A percentile compares a stretch with the other conserved stretches of the same genome.
These are phyloP conservation scores for Petrocephalus microphthalmus DNA, from an alignment of 2,113 vertebrate genomes.

Conservation along the genomic window DNA sequence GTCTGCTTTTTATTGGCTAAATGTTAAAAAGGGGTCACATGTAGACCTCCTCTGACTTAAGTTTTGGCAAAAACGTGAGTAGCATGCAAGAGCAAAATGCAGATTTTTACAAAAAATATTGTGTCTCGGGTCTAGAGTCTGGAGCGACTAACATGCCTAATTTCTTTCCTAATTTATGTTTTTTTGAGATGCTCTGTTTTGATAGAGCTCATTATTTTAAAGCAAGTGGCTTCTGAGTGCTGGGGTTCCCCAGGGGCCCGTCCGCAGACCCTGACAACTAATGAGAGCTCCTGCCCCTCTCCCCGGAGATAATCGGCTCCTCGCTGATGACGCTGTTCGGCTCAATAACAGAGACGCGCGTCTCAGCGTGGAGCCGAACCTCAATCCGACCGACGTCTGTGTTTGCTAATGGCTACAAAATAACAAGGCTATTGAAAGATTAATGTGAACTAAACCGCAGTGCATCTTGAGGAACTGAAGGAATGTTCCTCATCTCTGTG, in stretches of 20 bases:
- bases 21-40: background rate
- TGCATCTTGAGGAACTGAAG: background rate
- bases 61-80: background rate
- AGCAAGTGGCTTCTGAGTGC: background rate
- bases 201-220: slow-evolving; percentile 22
- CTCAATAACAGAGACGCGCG: background rate
- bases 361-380: background rate
- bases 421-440: slow-evolving; percentile 23
- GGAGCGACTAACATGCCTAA: background rate
- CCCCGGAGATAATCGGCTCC: slow-evolving; percentile 3
- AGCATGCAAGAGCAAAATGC: background rate
- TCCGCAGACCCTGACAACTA: slow-evolving; percentile 18
- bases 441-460: slow-evolving; percentile 13
- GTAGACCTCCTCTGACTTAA: background rate
- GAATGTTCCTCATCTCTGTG: background rate
- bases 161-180: slow-evolving; percentile 15
- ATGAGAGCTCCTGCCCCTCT: slow-evolving; percentile 11
- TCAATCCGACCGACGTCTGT: slow-evolving; percentile 3
- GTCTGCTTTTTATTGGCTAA: background rate
- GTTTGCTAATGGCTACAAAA: slow-evolving; percentile 27
- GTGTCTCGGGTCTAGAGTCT: background rate
- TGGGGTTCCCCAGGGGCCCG: slow-evolving; percentile 16
- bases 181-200: background rate
- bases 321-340: background rate
- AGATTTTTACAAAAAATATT: background rate